Evolutionary conservation across 1,140 invertebrate species (phyloP).

Genomic region (Piezodorus guildinii): DNA sequence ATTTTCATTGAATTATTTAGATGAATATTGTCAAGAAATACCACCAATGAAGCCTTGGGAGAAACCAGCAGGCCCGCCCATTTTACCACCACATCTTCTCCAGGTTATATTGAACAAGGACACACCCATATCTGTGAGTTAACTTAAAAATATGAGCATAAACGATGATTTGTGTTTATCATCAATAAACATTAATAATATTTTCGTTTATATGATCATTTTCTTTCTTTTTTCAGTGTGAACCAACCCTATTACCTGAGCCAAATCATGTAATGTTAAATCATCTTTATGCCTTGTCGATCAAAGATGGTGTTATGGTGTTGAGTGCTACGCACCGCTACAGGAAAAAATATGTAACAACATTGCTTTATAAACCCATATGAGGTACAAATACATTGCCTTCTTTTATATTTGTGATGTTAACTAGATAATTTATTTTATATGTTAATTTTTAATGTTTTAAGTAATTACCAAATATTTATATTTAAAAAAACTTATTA

Average conservation of each 20-base stretch:
- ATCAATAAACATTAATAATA: not conserved
- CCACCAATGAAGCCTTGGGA: conserved; percentile 82
- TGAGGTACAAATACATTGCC: no score
- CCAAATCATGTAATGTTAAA: conserved; percentile 99
- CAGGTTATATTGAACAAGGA: conserved; percentile 99
- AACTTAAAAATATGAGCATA: not conserved
- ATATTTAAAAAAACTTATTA: no score
- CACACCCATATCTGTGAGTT: conserved; percentile 76
- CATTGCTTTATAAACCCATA: conserved; percentile 96
- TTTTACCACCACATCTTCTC: conserved; percentile 89
- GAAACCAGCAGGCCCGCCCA: conserved; percentile 85
- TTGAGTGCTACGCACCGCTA: conserved; percentile 93
- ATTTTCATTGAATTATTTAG: no score
- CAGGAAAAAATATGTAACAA: conserved; percentile 98
- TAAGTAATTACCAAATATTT: no score
- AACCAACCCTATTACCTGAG: conserved; percentile 95
- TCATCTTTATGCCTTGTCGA: conserved; percentile 97
- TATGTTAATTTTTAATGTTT: no score
- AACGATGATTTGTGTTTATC: not conserved
- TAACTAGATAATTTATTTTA: no score
- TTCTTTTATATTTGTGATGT: no score
- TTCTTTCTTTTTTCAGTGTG: conserved; percentile 57
- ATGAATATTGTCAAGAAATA: conserved; percentile 81
- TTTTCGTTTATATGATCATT: not conserved
- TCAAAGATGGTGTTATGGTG: conserved; percentile 99